Evolutionary conservation across 2,797 vertebrate species (phyloP).

Genomic region (Amblyraja radiata): DNA sequence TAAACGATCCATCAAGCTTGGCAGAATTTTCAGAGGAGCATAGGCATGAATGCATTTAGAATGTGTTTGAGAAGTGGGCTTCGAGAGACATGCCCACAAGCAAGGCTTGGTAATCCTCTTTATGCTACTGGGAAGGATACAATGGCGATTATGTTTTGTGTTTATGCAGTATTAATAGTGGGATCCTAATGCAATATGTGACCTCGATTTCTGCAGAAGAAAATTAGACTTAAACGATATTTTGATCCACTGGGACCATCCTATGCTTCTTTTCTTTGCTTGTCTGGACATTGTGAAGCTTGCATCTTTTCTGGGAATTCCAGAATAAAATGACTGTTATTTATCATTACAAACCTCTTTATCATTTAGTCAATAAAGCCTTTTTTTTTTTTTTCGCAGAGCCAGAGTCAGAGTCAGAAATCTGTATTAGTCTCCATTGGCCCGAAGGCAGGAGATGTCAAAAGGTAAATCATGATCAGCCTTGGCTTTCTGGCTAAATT

Average conservation of each 20-base stretch:
- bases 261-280: slow-evolving; percentile 65
- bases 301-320: slow-evolving; percentile 99
- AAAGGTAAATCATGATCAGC: slow-evolving; percentile 99
- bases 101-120: slow-evolving; percentile 63
- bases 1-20: slow-evolving; percentile 72
- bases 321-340: slow-evolving; percentile 99
- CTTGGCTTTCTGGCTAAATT: slow-evolving; percentile 99
- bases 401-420: slow-evolving; percentile 98
- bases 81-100: slow-evolving; percentile 49
- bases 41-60: slow-evolving; percentile 45
- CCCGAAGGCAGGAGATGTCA: slow-evolving; percentile 97
- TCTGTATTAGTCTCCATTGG: slow-evolving; percentile 98
- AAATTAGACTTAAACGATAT: slow-evolving; percentile 85
- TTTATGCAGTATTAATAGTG: slow-evolving; percentile 72
- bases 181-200: slow-evolving; percentile 74
- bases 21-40: slow-evolving; percentile 56
- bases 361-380: slow-evolving; percentile 99
- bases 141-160: slow-evolving; percentile 61
- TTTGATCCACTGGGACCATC: slow-evolving; percentile 68
- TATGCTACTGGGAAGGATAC: slow-evolving; percentile 56
- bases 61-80: slow-evolving; percentile 42
- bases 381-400: slow-evolving; percentile 72
- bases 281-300: slow-evolving; percentile 83
- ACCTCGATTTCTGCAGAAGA: slow-evolving; percentile 69
- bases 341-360: slow-evolving; percentile 99